A percentile compares a stretch with the other conserved stretches of the same genome.
Conservation (phyloP, 2,113 vertebrate species). For the Pitta sordida region DNA sequence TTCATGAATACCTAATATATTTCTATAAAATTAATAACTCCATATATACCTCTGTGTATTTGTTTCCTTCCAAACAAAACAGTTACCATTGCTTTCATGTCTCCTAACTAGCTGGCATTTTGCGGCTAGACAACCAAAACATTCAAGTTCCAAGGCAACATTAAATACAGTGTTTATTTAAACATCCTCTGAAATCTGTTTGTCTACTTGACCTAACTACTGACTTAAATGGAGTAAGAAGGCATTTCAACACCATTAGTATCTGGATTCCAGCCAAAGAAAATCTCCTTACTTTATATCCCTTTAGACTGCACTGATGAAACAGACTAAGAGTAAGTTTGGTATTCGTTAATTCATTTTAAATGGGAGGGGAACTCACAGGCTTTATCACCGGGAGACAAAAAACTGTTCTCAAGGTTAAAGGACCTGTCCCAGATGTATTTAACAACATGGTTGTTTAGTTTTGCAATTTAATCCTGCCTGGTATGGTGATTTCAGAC, state of each 20-base stretch:
- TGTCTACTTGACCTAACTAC: slow-evolving; percentile 73
- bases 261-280: slow-evolving; percentile 72
- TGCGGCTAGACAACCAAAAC: slow-evolving; percentile 2
- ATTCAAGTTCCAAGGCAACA: slow-evolving; percentile 24
- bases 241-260: slow-evolving; percentile 71
- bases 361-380: slow-evolving; percentile 51
- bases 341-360: slow-evolving; percentile 64
- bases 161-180: slow-evolving; percentile 75
- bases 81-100: not conserved
- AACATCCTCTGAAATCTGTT: slow-evolving; percentile 70
- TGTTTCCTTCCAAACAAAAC: not conserved
- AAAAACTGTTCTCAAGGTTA: slow-evolving; percentile 28
- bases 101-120: not conserved
- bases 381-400: slow-evolving; percentile 5
- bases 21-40: not conserved
- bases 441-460: not conserved
- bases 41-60: not conserved
- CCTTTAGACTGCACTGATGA: slow-evolving; percentile 60
- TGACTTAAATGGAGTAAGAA: slow-evolving; percentile 70
- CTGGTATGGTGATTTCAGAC: not conserved
- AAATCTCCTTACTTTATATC: slow-evolving; percentile 65
- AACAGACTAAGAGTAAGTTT: slow-evolving; percentile 63
- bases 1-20: not conserved
- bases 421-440: not conserved
- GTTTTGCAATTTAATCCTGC: not conserved